Evolutionary conservation across 2,888 invertebrate species (phyloP).

Genomic region (Epistrophe eligans): DNA sequence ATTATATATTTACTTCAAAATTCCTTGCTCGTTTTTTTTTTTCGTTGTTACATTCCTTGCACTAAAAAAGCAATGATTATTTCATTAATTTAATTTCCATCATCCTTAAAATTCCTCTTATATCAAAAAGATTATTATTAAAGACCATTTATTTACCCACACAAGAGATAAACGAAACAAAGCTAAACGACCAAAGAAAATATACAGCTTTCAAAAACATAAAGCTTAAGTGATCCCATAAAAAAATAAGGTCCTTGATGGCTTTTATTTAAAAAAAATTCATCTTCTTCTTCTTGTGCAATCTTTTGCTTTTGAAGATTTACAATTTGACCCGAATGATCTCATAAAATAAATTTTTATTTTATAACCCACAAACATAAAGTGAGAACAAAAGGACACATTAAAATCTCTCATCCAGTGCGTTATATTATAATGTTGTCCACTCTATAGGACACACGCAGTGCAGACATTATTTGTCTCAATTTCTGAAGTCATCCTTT

Average conservation of each 20-base stretch:
- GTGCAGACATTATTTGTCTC: slow-evolving; percentile 15
- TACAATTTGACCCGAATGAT: slow-evolving; percentile 51
- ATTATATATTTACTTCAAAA: too few relatives aligned
- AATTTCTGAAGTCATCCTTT: background rate
- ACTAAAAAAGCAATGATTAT: slow-evolving; percentile 14
- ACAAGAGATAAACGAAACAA: slow-evolving; percentile 9
- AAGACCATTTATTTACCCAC: background rate
- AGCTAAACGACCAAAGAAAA: background rate
- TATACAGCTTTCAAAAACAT: background rate
- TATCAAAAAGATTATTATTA: slow-evolving; percentile 14
- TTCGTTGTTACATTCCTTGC: background rate
- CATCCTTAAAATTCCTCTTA: background rate
- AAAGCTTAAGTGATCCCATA: slow-evolving; percentile 31
- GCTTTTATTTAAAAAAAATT: background rate
- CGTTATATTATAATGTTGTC: slow-evolving; percentile 3
- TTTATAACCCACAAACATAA: slow-evolving; percentile 34
- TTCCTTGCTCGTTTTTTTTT: background rate
- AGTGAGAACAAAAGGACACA: slow-evolving; percentile 37
- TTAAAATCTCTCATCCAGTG: slow-evolving; percentile 33
- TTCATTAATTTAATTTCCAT: slow-evolving; percentile 6
- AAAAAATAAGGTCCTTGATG: background rate
- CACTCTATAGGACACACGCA: background rate
- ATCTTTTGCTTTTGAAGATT: slow-evolving; percentile 22
- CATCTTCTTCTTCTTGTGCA: background rate
- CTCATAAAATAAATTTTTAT: slow-evolving; percentile 56